Percentiles rank a stretch among this genome's conserved stretches.
These are phyloP conservation scores for Athetis lepigone DNA, from an alignment of 2,888 invertebrate species.

Conservation along the genomic window DNA sequence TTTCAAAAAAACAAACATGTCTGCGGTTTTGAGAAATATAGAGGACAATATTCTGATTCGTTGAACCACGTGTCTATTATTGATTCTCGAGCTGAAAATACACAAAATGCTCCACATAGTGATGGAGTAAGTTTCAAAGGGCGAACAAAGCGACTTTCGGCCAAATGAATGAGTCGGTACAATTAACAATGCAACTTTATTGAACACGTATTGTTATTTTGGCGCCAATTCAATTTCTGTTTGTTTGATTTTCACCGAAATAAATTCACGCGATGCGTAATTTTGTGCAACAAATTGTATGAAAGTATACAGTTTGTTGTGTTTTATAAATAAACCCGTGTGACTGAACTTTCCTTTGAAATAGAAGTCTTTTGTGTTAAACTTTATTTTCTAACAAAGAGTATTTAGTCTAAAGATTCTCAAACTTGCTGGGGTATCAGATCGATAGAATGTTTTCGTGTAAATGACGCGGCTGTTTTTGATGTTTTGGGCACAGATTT, in stretches of 20 bases:
- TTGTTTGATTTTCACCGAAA: constrained; percentile 40
- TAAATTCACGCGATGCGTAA: constrained; percentile 30
- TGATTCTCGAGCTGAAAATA: constrained; percentile 10
- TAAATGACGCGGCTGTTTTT: constrained; percentile 2
- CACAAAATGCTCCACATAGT: constrained; percentile 3
- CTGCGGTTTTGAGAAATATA: background rate
- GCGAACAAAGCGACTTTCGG: constrained; percentile 9
- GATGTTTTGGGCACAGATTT: constrained; percentile 9
- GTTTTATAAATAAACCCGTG: constrained; percentile 44
- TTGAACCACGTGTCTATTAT: background rate
- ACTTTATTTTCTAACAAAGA: constrained; percentile 29
- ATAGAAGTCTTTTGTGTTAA: constrained; percentile 23
- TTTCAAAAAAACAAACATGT: constrained; percentile 3
- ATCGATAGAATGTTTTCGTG: constrained; percentile 2
- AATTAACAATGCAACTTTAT: constrained; percentile 27
- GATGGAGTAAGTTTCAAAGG: constrained; percentile 5
- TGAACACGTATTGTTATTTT: constrained; percentile 41
- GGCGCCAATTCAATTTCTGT: constrained; percentile 43
- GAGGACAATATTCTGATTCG: background rate
- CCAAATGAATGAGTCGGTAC: constrained; percentile 2
- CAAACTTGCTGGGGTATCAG: constrained; percentile 7
- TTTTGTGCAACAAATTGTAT: constrained; percentile 34
- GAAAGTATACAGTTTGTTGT: constrained; percentile 33
- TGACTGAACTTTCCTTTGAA: constrained; percentile 42
- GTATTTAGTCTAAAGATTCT: background rate